phyloP scores from a whole-genome alignment of 2,888 invertebrate genomes.

The Drosophila seclusa region DNA sequence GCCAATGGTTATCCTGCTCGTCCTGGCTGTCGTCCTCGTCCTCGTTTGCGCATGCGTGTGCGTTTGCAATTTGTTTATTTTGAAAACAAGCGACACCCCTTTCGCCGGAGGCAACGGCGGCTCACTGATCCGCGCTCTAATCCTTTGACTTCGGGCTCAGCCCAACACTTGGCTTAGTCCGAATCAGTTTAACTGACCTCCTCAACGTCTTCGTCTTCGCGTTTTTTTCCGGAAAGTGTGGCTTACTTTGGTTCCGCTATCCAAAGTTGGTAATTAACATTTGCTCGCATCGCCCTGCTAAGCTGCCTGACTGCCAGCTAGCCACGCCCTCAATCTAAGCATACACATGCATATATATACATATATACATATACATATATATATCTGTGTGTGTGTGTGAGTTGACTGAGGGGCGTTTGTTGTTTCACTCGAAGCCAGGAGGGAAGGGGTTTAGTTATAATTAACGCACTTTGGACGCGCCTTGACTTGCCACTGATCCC shows the following conservation, averaged over 20 bases:
- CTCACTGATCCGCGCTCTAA: constrained; percentile 59
- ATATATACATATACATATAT: background rate
- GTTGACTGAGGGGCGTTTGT: constrained; percentile 33
- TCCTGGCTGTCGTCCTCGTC: background rate
- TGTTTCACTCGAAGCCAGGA: constrained; percentile 56
- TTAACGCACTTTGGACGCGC: constrained; percentile 72
- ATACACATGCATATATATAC: background rate
- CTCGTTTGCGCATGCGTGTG: constrained; percentile 36
- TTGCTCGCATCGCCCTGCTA: constrained; percentile 53
- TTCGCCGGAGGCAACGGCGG: constrained; percentile 44
- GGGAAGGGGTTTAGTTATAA: constrained; percentile 69
- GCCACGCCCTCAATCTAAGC: constrained; percentile 34
- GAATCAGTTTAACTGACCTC: constrained; percentile 23
- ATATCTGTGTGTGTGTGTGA: background rate
- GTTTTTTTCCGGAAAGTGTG: constrained; percentile 77
- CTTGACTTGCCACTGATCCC: constrained; percentile 35
- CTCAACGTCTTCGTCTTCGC: background rate
- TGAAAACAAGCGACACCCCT: constrained; percentile 81
- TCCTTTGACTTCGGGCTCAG: constrained; percentile 70
- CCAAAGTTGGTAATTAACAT: constrained; percentile 76
- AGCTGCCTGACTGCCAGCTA: constrained; percentile 28
- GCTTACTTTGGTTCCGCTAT: constrained; percentile 76
- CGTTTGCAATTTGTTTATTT: constrained; percentile 78
- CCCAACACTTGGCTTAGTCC: constrained; percentile 47
- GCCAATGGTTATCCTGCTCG: background rate